Base-by-base conservation (phyloP, 2,797 vertebrate genomes). In the Hoplostethus mediterraneus region DNA sequence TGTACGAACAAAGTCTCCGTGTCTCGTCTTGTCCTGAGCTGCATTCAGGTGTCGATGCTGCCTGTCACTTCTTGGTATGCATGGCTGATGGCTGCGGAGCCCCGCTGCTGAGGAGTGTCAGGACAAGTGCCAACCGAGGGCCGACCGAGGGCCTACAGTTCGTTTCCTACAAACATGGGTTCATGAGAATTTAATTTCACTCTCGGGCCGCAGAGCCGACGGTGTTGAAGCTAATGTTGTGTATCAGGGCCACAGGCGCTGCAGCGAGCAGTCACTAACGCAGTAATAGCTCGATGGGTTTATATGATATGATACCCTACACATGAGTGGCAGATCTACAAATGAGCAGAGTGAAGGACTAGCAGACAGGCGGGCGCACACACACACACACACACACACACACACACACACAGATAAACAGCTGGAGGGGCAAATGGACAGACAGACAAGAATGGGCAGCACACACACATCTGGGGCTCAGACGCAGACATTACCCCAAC, bases 391-490 rank as follows among this genome's bases (percentile, higher is more conserved):
- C 49, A 67, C 56, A 51, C 61, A 72, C 54, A 71, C 9, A 10
- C 48, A 77, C 51, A 73, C 63, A 75, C 28, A 3, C 36, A 59
- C 44, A 62, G 33, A 33, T 13, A 42, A 42, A 54, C 77, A 77
- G 66, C 81, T 38, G 61, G 49, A 64, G 49, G 65, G 56, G 48
- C 61, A 73, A 55, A 71, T 8, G 10, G 52, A 78, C 51, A 73
- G 64, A 75, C 28, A 3, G 45, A 59, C 45, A 62, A 83, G 62
- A 60, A 45, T 17, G 28, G 74, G 40, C 48, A 28, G 21, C 21
- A 67, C 73, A 76, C 77, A 81, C 81, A 79, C 85, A 90, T 89
- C 85, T 89, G 87, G 80, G 47, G 17, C 53, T 79, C 82, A 90
- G 81, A 79, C 73, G 51, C 44, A 56, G 67, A 75, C 42, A 16